Percentiles rank a stretch among this genome's conserved stretches.
phyloP scores from a whole-genome alignment of 2,113 vertebrate genomes.

The Pelvicachromis taeniatus region DNA sequence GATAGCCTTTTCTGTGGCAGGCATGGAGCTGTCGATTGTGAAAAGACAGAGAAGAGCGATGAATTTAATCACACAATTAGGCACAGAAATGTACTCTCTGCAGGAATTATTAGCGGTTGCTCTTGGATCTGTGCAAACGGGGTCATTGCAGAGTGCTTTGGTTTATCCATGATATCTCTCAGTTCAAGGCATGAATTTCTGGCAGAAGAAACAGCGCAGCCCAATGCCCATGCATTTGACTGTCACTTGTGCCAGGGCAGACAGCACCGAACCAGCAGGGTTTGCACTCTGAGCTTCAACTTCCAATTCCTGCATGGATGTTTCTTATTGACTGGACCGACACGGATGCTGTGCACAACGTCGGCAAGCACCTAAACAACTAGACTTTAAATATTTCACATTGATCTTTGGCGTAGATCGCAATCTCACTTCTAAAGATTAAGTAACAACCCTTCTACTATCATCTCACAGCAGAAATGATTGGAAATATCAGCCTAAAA shows the following conservation, averaged over 20 bases:
- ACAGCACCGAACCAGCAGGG: constrained; percentile 30
- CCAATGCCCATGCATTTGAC: constrained; percentile 25
- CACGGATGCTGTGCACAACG: not conserved
- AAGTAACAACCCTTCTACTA: not conserved
- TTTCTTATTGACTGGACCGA: not conserved
- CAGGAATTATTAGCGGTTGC: not conserved
- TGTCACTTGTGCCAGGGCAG: constrained; percentile 32
- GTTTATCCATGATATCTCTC: constrained; percentile 19
- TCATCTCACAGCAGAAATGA: constrained; percentile 4
- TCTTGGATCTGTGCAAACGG: not conserved
- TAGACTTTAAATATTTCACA: not conserved
- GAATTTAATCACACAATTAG: not conserved
- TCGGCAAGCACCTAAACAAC: not conserved
- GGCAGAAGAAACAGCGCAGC: constrained; percentile 3
- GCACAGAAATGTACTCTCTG: not conserved
- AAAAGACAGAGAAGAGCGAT: not conserved
- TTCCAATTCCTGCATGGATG: constrained; percentile 2
- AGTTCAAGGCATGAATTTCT: constrained; percentile 24
- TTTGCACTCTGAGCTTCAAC: not conserved
- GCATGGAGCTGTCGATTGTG: not conserved
- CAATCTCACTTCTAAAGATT: not conserved
- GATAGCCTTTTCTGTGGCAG: not conserved
- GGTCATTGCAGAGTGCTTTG: not conserved
- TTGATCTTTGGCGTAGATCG: not conserved
- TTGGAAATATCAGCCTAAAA: not conserved